phyloP scores from a whole-genome alignment of 2,888 invertebrate genomes.

The Trissolcus japonicus region DNA sequence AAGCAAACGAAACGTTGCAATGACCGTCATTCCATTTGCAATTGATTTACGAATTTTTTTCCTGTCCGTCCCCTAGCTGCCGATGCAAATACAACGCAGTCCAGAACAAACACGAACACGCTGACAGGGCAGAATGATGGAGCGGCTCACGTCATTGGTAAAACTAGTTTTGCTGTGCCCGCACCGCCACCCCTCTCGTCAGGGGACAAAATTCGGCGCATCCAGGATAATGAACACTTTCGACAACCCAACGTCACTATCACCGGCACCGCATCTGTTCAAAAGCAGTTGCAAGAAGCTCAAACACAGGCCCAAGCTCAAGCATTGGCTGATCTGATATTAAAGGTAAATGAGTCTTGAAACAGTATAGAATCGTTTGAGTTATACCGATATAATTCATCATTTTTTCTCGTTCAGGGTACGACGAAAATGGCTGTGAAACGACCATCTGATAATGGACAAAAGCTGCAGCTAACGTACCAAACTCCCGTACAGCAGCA shows the following conservation, averaged over 20 bases:
- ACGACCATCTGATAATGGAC: conserved; percentile 85
- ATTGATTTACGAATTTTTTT: conserved; percentile 5
- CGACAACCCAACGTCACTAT: conserved; percentile 74
- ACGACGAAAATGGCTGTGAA: conserved; percentile 81
- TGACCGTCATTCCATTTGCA: background rate
- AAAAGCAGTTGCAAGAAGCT: conserved; percentile 74
- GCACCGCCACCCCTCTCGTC: conserved; percentile 78
- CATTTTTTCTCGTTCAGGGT: conserved; percentile 65
- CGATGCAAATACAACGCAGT: conserved; percentile 69
- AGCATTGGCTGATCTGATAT: conserved; percentile 85
- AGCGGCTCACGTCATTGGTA: conserved; percentile 68
- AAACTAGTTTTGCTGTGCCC: conserved; percentile 79
- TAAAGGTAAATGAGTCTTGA: conserved; percentile 77
- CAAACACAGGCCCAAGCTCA: conserved; percentile 83
- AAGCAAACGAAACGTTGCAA: conserved; percentile 28
- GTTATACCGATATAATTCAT: background rate
- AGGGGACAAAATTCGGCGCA: conserved; percentile 78
- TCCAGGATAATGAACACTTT: conserved; percentile 80
- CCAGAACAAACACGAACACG: conserved; percentile 69
- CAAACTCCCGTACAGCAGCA: conserved; percentile 65
- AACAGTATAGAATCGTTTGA: background rate
- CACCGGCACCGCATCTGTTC: conserved; percentile 66
- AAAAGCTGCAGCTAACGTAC: conserved; percentile 78
- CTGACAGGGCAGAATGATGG: conserved; percentile 64
- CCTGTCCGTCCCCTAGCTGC: conserved; percentile 65